Evolutionary conservation across 2,797 vertebrate genomes (phyloP).

Genomic region (Urophycis tenuis): DNA sequence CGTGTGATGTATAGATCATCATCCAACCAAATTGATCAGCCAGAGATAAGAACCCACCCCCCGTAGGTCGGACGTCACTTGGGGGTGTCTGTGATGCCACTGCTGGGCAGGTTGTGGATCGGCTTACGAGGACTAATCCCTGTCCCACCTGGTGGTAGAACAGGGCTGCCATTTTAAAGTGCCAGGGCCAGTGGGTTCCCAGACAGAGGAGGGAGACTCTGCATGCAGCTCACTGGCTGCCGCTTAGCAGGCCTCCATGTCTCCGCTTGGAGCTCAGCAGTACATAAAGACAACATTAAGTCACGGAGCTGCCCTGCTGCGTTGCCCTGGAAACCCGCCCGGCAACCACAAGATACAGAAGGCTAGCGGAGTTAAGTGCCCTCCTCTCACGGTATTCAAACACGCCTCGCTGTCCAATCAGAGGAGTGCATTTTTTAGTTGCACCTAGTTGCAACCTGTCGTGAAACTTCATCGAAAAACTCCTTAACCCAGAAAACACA

Average conservation of each 20-base stretch:
- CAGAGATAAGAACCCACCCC: too few relatives aligned
- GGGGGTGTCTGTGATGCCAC: too few relatives aligned
- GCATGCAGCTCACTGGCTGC: too few relatives aligned
- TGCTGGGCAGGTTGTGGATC: too few relatives aligned
- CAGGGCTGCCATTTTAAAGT: background rate
- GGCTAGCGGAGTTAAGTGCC: background rate
- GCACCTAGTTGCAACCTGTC: background rate
- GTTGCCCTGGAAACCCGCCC: background rate
- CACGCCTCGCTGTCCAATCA: background rate
- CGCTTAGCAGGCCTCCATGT: background rate
- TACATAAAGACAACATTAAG: background rate
- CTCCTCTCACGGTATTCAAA: background rate
- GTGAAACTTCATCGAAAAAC: background rate
- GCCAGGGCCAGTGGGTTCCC: background rate
- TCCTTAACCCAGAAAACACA: background rate
- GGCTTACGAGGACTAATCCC: too few relatives aligned
- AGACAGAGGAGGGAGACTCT: background rate
- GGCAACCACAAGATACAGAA: background rate
- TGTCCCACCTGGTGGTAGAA: too few relatives aligned
- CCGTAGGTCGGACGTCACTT: too few relatives aligned
- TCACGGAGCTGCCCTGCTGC: background rate
- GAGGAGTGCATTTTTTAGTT: background rate
- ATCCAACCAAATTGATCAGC: too few relatives aligned
- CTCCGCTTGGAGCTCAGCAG: background rate
- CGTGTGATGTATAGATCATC: background rate